phyloP scores from a whole-genome alignment of 2,797 vertebrate genomes.

The Megaceryle alcyon region DNA sequence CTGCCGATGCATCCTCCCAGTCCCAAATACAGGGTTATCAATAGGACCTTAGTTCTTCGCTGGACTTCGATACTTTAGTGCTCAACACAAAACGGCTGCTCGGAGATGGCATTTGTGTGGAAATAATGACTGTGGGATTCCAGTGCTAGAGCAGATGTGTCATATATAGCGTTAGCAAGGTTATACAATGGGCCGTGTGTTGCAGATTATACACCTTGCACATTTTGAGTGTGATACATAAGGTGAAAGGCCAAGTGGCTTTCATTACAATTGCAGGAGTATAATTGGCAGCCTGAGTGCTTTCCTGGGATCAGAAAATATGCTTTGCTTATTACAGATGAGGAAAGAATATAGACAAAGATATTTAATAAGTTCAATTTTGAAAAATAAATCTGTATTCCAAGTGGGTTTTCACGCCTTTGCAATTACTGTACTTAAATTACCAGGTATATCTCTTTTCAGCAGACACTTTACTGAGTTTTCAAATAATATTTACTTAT shows the following conservation, averaged over 20 bases:
- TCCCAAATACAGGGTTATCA: fast-evolving
- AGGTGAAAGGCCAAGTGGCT: slow-evolving; percentile 45
- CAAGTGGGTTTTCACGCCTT: not conserved
- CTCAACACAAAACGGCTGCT: not conserved
- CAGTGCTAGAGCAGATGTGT: slow-evolving; percentile 16
- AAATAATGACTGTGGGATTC: not conserved
- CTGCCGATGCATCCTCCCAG: fast-evolving
- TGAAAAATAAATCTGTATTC: not conserved
- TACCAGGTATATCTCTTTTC: not conserved
- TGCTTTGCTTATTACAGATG: not conserved
- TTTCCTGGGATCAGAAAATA: slow-evolving; percentile 5
- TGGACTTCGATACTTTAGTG: not conserved
- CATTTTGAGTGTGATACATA: not conserved
- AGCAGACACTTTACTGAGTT: not conserved
- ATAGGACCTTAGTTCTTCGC: not conserved
- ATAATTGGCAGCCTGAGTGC: not conserved
- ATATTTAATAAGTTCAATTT: not conserved
- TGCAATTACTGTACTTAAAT: not conserved
- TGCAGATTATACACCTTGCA: not conserved
- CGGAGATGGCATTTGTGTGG: not conserved
- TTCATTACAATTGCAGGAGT: slow-evolving; percentile 7
- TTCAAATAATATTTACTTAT: not conserved
- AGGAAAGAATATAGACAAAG: not conserved
- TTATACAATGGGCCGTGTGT: not conserved
- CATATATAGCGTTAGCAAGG: not conserved